Evolutionary conservation across 1,140 invertebrate species (phyloP).

Genomic region (Drosophila ambigua): DNA sequence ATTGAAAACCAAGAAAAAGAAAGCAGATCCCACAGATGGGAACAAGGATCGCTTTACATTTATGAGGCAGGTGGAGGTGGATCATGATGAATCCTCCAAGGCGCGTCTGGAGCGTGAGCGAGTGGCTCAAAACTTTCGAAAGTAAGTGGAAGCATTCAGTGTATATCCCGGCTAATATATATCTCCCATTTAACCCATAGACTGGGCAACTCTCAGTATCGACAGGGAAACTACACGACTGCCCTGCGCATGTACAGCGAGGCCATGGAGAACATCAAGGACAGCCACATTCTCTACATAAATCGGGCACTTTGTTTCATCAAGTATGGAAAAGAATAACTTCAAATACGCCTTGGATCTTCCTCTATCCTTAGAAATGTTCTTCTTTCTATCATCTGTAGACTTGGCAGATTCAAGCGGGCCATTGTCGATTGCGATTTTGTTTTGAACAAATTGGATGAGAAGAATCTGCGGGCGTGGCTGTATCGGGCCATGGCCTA

Average conservation of each 20-base stretch:
- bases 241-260: slow-evolving; percentile 89
- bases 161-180: not conserved
- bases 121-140: slow-evolving; percentile 78
- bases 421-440: slow-evolving; percentile 82
- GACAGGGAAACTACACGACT: slow-evolving; percentile 87
- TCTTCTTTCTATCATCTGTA: slow-evolving; percentile 11
- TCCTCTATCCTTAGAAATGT: not conserved
- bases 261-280: slow-evolving; percentile 90
- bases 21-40: slow-evolving; percentile 7
- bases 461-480: slow-evolving; percentile 81
- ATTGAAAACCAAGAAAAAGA: slow-evolving; percentile 82
- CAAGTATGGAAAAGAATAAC: slow-evolving; percentile 50
- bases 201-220: slow-evolving; percentile 87
- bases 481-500: slow-evolving; percentile 81
- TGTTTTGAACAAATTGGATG: slow-evolving; percentile 81
- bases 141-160: slow-evolving; percentile 30
- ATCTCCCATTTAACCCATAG: slow-evolving; percentile 17
- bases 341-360: not conserved
- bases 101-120: slow-evolving; percentile 87
- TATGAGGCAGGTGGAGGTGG: slow-evolving; percentile 89
- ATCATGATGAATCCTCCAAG: slow-evolving; percentile 87
- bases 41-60: slow-evolving; percentile 87
- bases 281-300: slow-evolving; percentile 90
- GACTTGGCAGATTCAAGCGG: slow-evolving; percentile 69
- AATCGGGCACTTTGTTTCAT: slow-evolving; percentile 88